Evolutionary conservation across 2,113 vertebrate genomes (phyloP).

Genomic region (Apeltes quadracus): DNA sequence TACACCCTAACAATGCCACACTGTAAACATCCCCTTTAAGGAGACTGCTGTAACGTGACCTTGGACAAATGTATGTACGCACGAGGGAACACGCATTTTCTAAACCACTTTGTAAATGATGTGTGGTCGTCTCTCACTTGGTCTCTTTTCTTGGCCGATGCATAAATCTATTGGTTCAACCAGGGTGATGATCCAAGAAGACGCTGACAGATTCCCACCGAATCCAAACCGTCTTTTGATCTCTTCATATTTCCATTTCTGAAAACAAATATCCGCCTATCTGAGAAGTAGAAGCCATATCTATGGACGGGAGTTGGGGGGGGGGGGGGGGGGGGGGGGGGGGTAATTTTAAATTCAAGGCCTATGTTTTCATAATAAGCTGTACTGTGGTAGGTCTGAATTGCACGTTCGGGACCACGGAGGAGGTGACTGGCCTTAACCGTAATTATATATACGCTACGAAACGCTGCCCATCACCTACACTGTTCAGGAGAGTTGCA

Average conservation of each 20-base stretch:
- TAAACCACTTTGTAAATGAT: neutral
- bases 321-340: too few species aligned
- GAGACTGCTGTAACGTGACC: conserved; percentile 36
- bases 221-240: neutral
- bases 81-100: neutral
- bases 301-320: too few species aligned
- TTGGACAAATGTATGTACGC: conserved; percentile 21
- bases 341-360: too few species aligned
- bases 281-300: neutral
- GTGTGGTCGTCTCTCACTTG: neutral
- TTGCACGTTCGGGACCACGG: neutral
- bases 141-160: neutral
- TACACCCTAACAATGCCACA: neutral
- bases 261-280: neutral
- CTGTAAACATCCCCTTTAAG: conserved; percentile 62
- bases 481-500: neutral
- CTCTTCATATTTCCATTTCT: neutral
- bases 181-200: too few species aligned
- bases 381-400: too few species aligned
- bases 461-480: neutral
- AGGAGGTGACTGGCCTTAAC: neutral
- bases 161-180: neutral
- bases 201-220: neutral
- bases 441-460: conserved; percentile 2
- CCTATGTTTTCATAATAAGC: neutral